Conservation (phyloP, 2,888 invertebrate genomes). For the Drosophila paucipuncta region DNA sequence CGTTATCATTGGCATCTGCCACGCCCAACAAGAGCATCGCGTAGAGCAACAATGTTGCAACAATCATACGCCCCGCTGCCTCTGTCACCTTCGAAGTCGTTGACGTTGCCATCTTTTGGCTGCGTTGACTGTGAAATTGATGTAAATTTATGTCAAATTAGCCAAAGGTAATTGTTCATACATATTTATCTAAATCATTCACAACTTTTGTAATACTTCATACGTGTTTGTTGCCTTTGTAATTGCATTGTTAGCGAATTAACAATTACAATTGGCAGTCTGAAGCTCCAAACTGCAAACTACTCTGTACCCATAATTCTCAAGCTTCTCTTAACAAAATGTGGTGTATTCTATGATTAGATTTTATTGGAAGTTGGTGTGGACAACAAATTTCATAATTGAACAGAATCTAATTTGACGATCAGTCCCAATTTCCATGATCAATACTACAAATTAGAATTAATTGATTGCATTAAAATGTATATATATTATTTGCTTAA, state of each 20-base stretch:
- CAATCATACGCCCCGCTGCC: slow-evolving; percentile 34
- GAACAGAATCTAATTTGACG: neutral
- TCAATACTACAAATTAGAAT: neutral
- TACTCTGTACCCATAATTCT: neutral
- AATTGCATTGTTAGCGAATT: neutral
- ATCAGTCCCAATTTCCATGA: neutral
- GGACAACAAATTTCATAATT: neutral
- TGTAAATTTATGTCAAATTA: slow-evolving; percentile 44
- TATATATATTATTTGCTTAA: neutral
- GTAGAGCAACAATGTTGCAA: slow-evolving; percentile 32
- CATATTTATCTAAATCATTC: neutral
- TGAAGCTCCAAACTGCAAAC: neutral
- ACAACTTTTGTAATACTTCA: neutral
- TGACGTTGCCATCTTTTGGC: slow-evolving; percentile 42
- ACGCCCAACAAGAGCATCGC: slow-evolving; percentile 33
- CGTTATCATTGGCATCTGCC: slow-evolving; percentile 28
- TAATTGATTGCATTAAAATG: neutral
- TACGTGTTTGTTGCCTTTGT: neutral
- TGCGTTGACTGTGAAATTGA: slow-evolving; percentile 59
- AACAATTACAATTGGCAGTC: neutral
- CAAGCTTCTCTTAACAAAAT: neutral
- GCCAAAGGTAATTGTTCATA: slow-evolving; percentile 39
- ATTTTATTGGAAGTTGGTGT: neutral
- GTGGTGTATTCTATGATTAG: neutral
- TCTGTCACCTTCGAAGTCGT: slow-evolving; percentile 30